Percentiles rank a stretch among this genome's conserved stretches.
phyloP scores from a whole-genome alignment of 2,888 invertebrate genomes.

The Cryptus armator region DNA sequence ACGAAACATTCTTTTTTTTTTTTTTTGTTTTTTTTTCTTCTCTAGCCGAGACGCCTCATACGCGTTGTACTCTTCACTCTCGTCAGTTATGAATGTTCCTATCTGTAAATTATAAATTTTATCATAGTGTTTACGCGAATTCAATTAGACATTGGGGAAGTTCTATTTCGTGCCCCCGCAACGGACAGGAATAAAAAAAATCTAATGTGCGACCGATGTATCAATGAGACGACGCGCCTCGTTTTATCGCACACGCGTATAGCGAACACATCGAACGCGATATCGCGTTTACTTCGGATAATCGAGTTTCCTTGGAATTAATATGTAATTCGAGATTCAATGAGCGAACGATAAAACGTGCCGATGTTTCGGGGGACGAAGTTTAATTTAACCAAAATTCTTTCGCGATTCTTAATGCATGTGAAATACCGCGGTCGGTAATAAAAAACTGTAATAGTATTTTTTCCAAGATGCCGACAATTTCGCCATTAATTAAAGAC shows the following conservation, averaged over 20 bases:
- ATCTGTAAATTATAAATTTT: conserved; percentile 7
- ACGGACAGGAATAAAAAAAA: neutral
- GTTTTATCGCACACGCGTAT: conserved; percentile 25
- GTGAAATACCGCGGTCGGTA: neutral
- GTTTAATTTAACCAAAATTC: too few species aligned
- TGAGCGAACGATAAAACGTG: conserved; percentile 44
- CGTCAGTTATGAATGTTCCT: conserved; percentile 11
- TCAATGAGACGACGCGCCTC: conserved; percentile 54
- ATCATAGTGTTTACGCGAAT: conserved; percentile 49
- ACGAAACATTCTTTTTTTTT: conserved; percentile 12
- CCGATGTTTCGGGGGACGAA: neutral
- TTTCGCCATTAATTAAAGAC: neutral
- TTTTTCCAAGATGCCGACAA: neutral
- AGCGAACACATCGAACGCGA: conserved; percentile 24
- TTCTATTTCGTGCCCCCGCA: conserved; percentile 20
- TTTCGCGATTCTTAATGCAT: neutral
- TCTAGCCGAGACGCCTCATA: neutral
- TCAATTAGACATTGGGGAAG: conserved; percentile 65
- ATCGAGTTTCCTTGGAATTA: conserved; percentile 54
- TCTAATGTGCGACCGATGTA: conserved; percentile 17
- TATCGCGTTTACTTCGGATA: conserved; percentile 33
- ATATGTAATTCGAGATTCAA: conserved; percentile 50
- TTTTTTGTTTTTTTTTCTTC: neutral
- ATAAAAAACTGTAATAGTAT: neutral
- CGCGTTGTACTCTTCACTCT: neutral